phyloP scores from a whole-genome alignment of 2,113 vertebrate genomes.

The Romanogobio albipinnatus region DNA sequence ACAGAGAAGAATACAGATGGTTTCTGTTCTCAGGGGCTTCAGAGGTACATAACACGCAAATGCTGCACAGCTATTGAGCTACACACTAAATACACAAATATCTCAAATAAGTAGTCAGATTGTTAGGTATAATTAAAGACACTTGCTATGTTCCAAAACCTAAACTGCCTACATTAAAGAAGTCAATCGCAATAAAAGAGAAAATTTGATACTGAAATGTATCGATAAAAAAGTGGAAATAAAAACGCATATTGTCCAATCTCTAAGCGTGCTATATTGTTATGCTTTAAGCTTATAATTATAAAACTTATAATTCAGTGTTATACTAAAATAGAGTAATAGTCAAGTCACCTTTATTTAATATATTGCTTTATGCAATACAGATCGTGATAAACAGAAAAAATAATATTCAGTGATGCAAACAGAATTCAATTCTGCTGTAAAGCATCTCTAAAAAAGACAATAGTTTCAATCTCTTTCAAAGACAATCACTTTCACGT shows the following conservation, averaged over 20 bases:
- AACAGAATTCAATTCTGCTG: too few species aligned
- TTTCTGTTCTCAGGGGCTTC: conserved; percentile 88
- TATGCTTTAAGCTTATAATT: not conserved
- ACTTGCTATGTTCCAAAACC: too few species aligned
- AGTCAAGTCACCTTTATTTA: not conserved
- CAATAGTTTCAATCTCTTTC: too few species aligned
- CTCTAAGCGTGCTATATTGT: not conserved
- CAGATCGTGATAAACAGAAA: too few species aligned
- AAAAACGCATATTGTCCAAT: not conserved
- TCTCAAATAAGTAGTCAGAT: not conserved
- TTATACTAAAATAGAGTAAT: not conserved
- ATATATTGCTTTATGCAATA: too few species aligned
- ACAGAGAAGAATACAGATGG: conserved; percentile 91
- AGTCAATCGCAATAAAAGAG: too few species aligned
- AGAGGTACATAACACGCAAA: conserved; percentile 79
- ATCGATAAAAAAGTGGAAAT: too few species aligned
- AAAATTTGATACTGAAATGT: too few species aligned
- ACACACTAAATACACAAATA: not conserved
- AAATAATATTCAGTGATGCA: too few species aligned
- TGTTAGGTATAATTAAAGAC: not conserved
- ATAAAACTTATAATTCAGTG: too few species aligned
- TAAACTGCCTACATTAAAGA: not conserved
- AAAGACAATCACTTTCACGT: too few species aligned
- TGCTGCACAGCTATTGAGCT: not conserved
- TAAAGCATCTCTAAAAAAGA: too few species aligned